Evolutionary conservation across 2,888 invertebrate genomes (phyloP), one percentile per base, ranked within the genome.

Genomic region (Anoncus sp.): DNA sequence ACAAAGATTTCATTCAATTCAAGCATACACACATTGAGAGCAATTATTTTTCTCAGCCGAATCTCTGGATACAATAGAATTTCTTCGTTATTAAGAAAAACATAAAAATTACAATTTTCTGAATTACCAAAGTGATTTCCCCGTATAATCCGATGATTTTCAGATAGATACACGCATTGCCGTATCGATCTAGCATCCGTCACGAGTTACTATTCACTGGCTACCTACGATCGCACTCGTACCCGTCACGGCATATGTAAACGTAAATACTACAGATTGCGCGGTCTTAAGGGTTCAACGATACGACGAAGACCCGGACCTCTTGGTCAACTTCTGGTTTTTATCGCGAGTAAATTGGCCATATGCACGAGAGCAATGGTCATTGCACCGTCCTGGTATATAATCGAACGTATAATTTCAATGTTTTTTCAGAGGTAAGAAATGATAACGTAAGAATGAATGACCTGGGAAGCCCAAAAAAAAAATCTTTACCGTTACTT

Each of bases 221-320:
- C 84, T n/a, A 82, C 77, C n/a, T 79, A 69, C 60, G 82, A 84
- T 75, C 83, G 67, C 16, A 80, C 75, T 65, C 81, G 80, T n/a
- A 80, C 83, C 20, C 81, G 81, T 69, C 83, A 83, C 38, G 86
- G 86, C 4, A 82, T 87, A 72, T 83, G 74, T 75, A 89, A 87
- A 76, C 85, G 85, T 70, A 83, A 80, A 75, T 86, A 83, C 57
- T 85, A 86, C 49, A 80, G 86, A 73, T 70, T 83, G 24, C 84
- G 81, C 24, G 82, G 83, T 5, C 62, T 75, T n/a, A 81, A 81
- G 35, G 80, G 83, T 22, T 81, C 82, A 22, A 77, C 75, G 22
- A 66, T 79, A 18, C 85, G 89, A 53, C 84, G 85, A 65, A 82
- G 84, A 67, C 88, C 87, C 1, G 85, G 87, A 40, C 87, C 88